These are phyloP conservation scores for Callospermophilus lateralis DNA, from an alignment of 2,113 vertebrate genomes.

Conservation along the genomic window DNA sequence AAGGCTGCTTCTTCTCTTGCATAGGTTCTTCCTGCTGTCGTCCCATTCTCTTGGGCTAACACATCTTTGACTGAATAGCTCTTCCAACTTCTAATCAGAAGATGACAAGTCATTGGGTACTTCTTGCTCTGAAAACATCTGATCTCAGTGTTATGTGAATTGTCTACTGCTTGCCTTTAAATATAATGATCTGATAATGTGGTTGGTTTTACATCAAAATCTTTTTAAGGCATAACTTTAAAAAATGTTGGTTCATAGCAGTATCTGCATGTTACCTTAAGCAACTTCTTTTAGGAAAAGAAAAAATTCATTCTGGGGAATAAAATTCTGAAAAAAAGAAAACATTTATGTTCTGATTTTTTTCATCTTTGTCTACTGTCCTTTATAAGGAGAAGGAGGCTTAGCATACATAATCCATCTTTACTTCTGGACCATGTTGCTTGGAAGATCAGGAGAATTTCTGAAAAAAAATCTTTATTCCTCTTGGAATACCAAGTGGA, in stretches of 20 bases:
- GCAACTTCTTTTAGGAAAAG: constrained; percentile 45
- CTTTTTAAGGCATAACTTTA: not conserved
- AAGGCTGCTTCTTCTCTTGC: not conserved
- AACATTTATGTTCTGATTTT: not conserved
- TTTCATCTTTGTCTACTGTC: not conserved
- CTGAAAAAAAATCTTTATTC: constrained; percentile 16
- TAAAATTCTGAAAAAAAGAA: constrained; percentile 36
- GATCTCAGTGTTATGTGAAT: not conserved
- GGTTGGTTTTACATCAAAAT: not conserved
- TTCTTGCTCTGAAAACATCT: constrained; percentile 36
- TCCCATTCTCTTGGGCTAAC: not conserved
- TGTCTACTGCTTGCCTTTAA: not conserved
- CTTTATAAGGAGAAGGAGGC: not conserved
- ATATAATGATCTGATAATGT: not conserved
- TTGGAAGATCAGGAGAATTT: constrained; percentile 4
- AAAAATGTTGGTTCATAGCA: not conserved
- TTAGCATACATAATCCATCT: not conserved
- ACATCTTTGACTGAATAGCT: not conserved
- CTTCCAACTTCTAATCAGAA: not conserved
- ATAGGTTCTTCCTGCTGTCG: not conserved
- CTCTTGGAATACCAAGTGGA: not conserved
- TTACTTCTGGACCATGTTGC: not conserved
- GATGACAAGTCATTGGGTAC: not conserved
- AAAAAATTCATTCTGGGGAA: constrained; percentile 5
- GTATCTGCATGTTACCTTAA: not conserved